Evolutionary conservation across 2,888 invertebrate genomes (phyloP), one percentile per base, ranked within the genome.

Genomic region (Rhingia rostrata): DNA sequence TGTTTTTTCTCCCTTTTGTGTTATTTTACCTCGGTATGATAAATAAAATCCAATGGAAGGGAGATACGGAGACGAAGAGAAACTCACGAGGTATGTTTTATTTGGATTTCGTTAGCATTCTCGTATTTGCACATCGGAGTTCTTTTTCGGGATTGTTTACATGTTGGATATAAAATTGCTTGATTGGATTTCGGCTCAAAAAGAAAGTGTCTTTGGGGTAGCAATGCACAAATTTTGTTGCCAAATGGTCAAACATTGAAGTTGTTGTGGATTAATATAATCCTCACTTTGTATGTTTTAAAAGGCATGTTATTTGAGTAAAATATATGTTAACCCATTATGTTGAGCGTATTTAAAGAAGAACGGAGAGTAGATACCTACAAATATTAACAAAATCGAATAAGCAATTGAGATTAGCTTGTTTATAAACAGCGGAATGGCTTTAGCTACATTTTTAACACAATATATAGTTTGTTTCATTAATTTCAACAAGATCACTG

Each of bases 71-170:
- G 60, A 53, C 45, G 64, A 45, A 32, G 14, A 37, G 22, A 51
- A 66, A 47, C 45, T 63, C 61, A 67, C 39, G 53, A 69, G 51
- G 61, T 58, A 67, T 49, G 79, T 79, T 84, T 60, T 84, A 70
- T 84, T 84, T 84, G 84, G 75, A 80, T 80, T 84, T 84, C 84
- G 84, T 84, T 84, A 84, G 74, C 39, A 74, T 74, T 84, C 56
- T 60, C 14, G 64, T 70, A 75, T 84, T 79, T 84, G 70, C 84
- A 80, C 58, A 83, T 78, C 72, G 70, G 72, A 64, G 69, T 77
- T 67, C 60, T 51, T 74, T 83, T 73, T 64, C 56, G 64, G 64
- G 63, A 33, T 84, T 84, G 79, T 79, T 83, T 70, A 63, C 74
- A 60, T 70, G 56, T 45, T 47, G 79, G 74, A 84, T 74, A 58